Evolutionary conservation across 2,888 invertebrate species (phyloP), one percentile per base, ranked within the genome.

Genomic region (Panopea generosa): DNA sequence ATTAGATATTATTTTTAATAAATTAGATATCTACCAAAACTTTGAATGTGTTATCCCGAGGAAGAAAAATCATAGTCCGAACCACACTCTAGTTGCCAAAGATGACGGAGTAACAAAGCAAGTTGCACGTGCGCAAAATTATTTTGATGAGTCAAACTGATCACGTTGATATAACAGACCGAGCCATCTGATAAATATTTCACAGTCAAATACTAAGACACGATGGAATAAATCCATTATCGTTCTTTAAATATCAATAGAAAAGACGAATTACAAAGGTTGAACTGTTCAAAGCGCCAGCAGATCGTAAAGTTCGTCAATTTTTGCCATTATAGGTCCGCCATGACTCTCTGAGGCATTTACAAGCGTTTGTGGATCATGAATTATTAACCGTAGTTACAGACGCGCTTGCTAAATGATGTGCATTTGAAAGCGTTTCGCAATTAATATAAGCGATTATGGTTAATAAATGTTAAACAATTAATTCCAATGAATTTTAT

Each of bases 401-500:
- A 66, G 66, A 55, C 56, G 56, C 45, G 60, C 47, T 45, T 33
- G 33, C 33, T 33, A 33, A 50, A 22, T 69, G 69, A 62, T 69
- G 69, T 55, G 61, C 69, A 61, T 69, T 69, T 69, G 69, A 61
- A 69, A 61, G 69, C 62, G 40, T 62, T 56, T 61, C 55, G 61
- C 69, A 62, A 69, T 69, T 69, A 69, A 55, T 56, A 47, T 52
- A 62, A 69, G 60, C 60, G 69, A 69, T 69, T 55, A 67, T 38
- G 57, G 59, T 67, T 66, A 66, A 66, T 66, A 66, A 66, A 66
- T 66, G 66, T 57, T 66, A 49, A 66, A 66, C 66, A 66, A 29
- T 66, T 55, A 66, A 66, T 55, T 55, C 11, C 4, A 33, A 33
- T 33, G 33, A 33, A 33, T 33, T 33, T 33, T 33, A 33, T 33